Conservation (phyloP, 2,797 vertebrate species). For the Fundulus diaphanus region DNA sequence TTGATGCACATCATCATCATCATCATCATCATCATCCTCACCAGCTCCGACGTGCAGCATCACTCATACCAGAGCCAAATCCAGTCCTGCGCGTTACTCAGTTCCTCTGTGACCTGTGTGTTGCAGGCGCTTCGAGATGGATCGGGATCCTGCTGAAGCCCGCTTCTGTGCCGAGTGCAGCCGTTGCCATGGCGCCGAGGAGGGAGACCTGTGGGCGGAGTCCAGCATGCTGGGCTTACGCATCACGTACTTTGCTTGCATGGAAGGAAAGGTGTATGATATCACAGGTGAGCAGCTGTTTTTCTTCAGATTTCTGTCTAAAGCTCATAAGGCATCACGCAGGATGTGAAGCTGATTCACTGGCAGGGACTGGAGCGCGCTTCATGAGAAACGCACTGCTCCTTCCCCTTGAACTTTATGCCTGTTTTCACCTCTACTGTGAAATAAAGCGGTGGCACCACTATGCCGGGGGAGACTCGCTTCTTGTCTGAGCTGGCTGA, state of each 20-base stretch:
- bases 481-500: background rate
- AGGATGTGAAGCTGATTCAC: conserved; percentile 5
- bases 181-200: conserved; percentile 88
- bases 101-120: conserved; percentile 7
- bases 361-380: background rate
- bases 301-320: background rate
- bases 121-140: conserved; percentile 92
- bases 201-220: conserved; percentile 95
- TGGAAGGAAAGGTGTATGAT: conserved; percentile 94
- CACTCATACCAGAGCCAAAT: background rate
- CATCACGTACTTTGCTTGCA: conserved; percentile 93
- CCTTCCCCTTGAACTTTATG: background rate
- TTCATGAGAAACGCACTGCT: background rate
- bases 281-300: conserved; percentile 86
- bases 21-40: background rate
- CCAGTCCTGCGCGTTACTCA: rapidly evolving
- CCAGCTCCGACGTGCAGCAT: background rate
- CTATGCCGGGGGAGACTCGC: background rate
- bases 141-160: conserved; percentile 86
- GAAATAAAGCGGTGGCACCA: background rate
- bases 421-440: background rate
- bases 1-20: conserved; percentile 7
- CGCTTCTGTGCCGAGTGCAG: conserved; percentile 93
- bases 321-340: background rate
- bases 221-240: conserved; percentile 94